Base-by-base conservation (phyloP, 2,113 vertebrate species). In the Psephotus haematonotus region DNA sequence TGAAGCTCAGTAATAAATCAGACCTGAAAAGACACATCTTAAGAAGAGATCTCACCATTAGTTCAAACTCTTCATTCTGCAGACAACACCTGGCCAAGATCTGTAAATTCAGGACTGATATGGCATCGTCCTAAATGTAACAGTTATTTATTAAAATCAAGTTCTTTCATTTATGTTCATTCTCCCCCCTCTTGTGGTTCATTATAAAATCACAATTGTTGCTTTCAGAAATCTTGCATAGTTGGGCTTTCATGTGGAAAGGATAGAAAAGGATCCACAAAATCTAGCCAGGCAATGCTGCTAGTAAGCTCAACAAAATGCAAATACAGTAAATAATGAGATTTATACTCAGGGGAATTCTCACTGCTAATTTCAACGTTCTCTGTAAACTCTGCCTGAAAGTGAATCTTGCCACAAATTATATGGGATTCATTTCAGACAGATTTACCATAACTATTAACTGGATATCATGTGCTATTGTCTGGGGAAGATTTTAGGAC, bases 181-280 rank as follows among this genome's bases (percentile, higher is more conserved):
- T 97, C 93, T 98, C 95, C 98, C 86, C 98, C 98, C 98, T 98
- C 98, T 98, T 98, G 98, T 98, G 98, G 98, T 87, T 96, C 87
- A 94, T 95, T 93, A 96, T 87, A 96, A 97, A 98, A 98, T 97
- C 97, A 97, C 98, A 98, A 92, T 92, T 92, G 72, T 83, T 97
- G 74, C 88, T 87, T 94, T 89, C 77, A 84, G 83, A 93, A 92
- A 85, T 4, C 11, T 86, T 95, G 44, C 44, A 11, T 15, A 31
- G 29, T 29, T 68, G 52, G 50, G 69, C 22, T 95, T 92, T 82
- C 5, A 0, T 65, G 37, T n/a, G 82, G 62, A 59, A 88, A 90
- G 37, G 13, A 27, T 7, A 71, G 90, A 78, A 94, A 84, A 84
- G 39, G 13, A 75, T 50, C 31, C 49, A 85, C 47, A 86, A 88